Conservation (phyloP, 2,797 vertebrate genomes). For the Hipposideros larvatus region DNA sequence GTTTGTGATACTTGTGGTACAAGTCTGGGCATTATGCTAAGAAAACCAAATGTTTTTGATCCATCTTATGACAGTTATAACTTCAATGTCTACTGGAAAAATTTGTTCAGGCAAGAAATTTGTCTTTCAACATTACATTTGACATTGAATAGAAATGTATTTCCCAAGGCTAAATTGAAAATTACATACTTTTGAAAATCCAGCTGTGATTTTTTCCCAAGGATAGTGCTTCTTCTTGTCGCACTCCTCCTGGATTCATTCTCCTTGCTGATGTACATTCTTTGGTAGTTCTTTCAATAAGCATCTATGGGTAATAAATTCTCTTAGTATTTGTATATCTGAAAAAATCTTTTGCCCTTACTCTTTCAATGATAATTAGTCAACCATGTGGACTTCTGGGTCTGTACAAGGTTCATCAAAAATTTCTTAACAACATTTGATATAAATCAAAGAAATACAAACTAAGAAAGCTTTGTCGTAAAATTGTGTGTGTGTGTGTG, state of each 20-base stretch:
- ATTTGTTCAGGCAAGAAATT: conserved; percentile 58
- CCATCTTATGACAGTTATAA: conserved; percentile 46
- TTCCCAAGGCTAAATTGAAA: conserved; percentile 50
- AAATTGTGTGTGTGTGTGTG: neutral
- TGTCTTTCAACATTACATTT: conserved; percentile 45
- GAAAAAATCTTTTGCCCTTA: conserved; percentile 3
- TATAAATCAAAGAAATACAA: conserved; percentile 24
- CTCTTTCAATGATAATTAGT: neutral
- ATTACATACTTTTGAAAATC: neutral
- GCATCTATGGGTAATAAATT: conserved; percentile 3
- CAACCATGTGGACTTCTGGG: neutral
- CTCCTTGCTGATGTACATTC: neutral
- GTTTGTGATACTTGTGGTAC: conserved; percentile 65
- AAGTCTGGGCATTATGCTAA: conserved; percentile 68
- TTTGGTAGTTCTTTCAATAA: conserved; percentile 4
- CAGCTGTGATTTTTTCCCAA: conserved; percentile 31
- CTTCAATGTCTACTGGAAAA: conserved; percentile 61
- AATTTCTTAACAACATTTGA: conserved; percentile 29
- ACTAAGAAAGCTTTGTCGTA: conserved; percentile 32
- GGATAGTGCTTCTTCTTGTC: neutral
- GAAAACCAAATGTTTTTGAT: conserved; percentile 53
- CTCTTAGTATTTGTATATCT: neutral
- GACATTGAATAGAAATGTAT: conserved; percentile 39
- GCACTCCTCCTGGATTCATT: neutral
- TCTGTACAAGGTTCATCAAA: conserved; percentile 11